Evolutionary conservation across 1,140 invertebrate genomes (phyloP), one percentile per base, ranked within the genome.

Genomic region (Bacillus rossius): DNA sequence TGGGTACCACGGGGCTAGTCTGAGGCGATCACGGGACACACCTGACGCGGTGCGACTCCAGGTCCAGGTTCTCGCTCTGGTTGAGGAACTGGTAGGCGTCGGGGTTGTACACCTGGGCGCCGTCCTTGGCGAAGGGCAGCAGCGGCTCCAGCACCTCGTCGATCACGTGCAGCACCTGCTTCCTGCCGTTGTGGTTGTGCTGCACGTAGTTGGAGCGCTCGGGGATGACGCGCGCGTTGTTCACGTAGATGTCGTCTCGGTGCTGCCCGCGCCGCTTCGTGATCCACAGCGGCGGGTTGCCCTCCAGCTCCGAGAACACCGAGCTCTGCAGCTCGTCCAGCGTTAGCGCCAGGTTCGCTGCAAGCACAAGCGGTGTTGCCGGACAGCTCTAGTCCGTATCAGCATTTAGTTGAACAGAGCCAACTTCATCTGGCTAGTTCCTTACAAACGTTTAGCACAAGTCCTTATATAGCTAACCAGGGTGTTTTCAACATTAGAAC

Each of bases 111-210:
- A 89, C 77, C 3, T 78, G 75, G n/a, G 75, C 71, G 43, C 80
- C 77, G 38, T 78, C 78, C 2, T 80, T 78, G 13, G 78, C 77
- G 29, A 75, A 77, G 1, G 79, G 72, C 59, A 80, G 79, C 0
- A 89, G 79, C 2, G 90, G 89, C 57, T 87, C 81, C 54, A 92
- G 71, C 13, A 92, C 86, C 74, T 90, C 85, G 58, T 90, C 87
- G 65, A 92, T 89, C 64, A 89, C 83, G 70, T 92, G 89, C 55
- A 92, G 75, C 20, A 92, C 83, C 88, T 91, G 89, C 66, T 79
- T 80, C 65, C 84, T 84, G 40, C 76, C 77, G 45, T 76, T 73
- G 29, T 67, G 68, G 62, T 85, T 85, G 26, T 55, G 73, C 14
- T 83, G 76, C 50, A 79, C 75, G 60, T 84, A 83, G 70, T 88